Evolutionary conservation across 2,888 invertebrate species (phyloP).

Genomic region (Erebia aethiops): DNA sequence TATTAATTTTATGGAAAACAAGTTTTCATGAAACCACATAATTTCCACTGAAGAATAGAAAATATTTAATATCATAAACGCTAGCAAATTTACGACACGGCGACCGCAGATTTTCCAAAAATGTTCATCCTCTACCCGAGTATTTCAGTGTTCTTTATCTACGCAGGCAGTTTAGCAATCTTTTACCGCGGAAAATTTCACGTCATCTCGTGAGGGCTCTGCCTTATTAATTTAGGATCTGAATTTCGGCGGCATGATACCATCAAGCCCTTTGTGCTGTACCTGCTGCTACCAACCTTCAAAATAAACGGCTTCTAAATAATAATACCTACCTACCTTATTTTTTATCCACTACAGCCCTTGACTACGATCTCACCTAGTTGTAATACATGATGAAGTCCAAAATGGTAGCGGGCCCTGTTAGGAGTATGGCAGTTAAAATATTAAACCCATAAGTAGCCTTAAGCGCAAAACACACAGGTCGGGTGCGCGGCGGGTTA

Average conservation of each 20-base stretch:
- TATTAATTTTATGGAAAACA: not conserved
- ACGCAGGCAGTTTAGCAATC: not conserved
- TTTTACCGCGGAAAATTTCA: not conserved
- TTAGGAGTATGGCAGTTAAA: too few relatives aligned
- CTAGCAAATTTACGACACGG: conserved; percentile 1
- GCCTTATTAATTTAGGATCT: not conserved
- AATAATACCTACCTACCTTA: too few relatives aligned
- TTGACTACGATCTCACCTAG: too few relatives aligned
- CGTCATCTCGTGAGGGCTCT: not conserved
- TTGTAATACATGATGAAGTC: too few relatives aligned
- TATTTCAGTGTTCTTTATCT: not conserved
- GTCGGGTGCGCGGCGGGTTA: too few relatives aligned
- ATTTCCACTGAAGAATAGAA: not conserved
- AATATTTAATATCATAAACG: conserved; percentile 9
- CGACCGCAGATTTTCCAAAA: conserved; percentile 1
- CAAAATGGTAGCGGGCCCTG: too few relatives aligned
- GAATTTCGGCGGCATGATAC: not conserved
- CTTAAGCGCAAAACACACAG: too few relatives aligned
- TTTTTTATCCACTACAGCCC: too few relatives aligned
- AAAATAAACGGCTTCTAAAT: too few relatives aligned
- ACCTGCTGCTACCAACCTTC: too few relatives aligned
- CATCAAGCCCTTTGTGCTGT: not conserved
- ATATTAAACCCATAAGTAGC: too few relatives aligned
- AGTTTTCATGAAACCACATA: not conserved
- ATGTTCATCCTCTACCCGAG: not conserved